These are phyloP conservation scores for Dasypogon diadema DNA, from an alignment of 2,888 invertebrate genomes.

Conservation along the genomic window DNA sequence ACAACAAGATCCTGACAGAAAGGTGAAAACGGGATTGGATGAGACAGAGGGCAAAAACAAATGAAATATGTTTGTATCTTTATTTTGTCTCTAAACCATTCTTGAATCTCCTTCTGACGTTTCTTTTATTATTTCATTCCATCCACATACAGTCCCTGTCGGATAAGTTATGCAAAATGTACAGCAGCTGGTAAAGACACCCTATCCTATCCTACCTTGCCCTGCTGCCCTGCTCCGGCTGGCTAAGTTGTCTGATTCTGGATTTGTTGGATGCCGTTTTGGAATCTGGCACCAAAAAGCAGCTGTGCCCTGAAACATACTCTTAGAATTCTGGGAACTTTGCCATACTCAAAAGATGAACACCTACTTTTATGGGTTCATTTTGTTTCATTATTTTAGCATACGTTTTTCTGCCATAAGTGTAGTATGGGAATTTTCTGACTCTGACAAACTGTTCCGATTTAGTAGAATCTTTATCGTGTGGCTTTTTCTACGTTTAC, in stretches of 20 bases:
- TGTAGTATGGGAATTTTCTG: background rate
- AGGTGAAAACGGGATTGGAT: background rate
- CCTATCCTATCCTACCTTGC: too few relatives aligned
- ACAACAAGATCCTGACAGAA: constrained; percentile 35
- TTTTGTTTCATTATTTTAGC: constrained; percentile 39
- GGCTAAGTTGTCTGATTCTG: background rate
- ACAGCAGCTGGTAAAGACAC: background rate
- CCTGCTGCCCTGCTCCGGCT: too few relatives aligned
- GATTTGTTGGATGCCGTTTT: background rate
- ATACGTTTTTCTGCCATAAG: background rate
- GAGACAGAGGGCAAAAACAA: constrained; percentile 22
- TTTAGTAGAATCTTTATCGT: constrained; percentile 32
- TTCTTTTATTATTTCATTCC: constrained; percentile 48
- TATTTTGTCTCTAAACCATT: constrained; percentile 37
- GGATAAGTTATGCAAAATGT: constrained; percentile 27
- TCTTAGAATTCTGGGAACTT: background rate
- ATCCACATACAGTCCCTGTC: background rate
- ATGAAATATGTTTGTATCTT: constrained; percentile 43
- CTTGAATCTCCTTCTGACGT: constrained; percentile 50
- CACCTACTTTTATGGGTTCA: constrained; percentile 1
- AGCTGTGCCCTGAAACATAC: background rate
- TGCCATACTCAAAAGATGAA: constrained; percentile 29
- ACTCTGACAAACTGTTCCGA: constrained; percentile 32
- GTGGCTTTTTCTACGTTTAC: background rate
- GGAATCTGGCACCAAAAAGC: constrained; percentile 12